Evolutionary conservation across 2,113 vertebrate species (phyloP).

Genomic region (Rhizomys pruinosus): DNA sequence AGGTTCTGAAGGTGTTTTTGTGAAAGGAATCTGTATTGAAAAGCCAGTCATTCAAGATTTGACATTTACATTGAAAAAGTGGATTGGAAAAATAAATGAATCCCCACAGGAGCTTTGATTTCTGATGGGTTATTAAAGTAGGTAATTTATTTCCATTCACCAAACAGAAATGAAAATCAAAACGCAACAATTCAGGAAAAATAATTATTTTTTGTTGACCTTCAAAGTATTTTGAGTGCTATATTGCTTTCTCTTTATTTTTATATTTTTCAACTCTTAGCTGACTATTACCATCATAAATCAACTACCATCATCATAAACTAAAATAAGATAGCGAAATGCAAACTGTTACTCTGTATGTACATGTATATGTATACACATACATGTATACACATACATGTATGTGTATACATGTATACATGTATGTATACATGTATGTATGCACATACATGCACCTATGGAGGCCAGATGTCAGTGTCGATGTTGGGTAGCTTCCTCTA

Average conservation of each 20-base stretch:
- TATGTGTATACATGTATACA: not conserved
- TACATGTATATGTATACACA: not conserved
- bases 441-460: no score
- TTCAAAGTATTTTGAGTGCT: conserved; percentile 48
- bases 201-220: conserved; percentile 30
- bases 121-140: conserved; percentile 37
- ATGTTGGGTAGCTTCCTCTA: not conserved
- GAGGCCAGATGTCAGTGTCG: not conserved
- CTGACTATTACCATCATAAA: not conserved
- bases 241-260: conserved; percentile 30
- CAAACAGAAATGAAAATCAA: conserved; percentile 60
- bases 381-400: not conserved
- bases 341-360: not conserved
- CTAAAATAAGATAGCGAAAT: conserved; percentile 24
- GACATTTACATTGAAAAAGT: conserved; percentile 65
- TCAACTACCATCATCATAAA: no score
- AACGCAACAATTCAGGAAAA: conserved; percentile 48
- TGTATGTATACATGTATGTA: not conserved
- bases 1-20: conserved; percentile 24
- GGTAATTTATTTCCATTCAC: conserved; percentile 61
- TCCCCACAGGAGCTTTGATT: conserved; percentile 61
- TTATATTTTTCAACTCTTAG: conserved; percentile 47
- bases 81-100: conserved; percentile 56
- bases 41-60: conserved; percentile 54
- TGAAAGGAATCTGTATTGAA: conserved; percentile 47